Percentiles rank a stretch among this genome's conserved stretches.
Conservation (phyloP, 37 sponge, comb jelly and placozoan genomes). For the Corticium candelabrum region DNA sequence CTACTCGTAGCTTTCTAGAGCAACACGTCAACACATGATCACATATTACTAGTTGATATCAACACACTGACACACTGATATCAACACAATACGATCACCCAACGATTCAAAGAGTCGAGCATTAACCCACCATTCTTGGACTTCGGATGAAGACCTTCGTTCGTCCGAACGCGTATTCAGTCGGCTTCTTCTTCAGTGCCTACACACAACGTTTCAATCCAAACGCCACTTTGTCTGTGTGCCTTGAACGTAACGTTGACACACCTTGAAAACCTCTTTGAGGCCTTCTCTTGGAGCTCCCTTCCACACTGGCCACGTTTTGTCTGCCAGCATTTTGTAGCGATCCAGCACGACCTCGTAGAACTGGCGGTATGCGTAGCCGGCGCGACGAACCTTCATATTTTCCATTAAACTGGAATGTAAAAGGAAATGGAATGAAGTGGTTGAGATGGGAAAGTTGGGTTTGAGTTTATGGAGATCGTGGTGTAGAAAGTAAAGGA, state of each 20-base stretch:
- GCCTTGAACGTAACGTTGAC: not conserved
- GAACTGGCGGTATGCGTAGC: slow-evolving; percentile 43
- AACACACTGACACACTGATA: no score
- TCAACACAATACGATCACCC: no score
- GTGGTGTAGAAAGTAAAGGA: no score
- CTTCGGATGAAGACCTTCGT: slow-evolving; percentile 74
- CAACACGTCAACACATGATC: no score
- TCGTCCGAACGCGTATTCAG: slow-evolving; percentile 54
- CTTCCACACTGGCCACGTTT: slow-evolving; percentile 79
- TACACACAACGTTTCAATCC: slow-evolving; percentile 10
- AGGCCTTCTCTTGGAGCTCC: slow-evolving; percentile 49
- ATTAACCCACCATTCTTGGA: slow-evolving; percentile 59
- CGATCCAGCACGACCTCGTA: slow-evolving; percentile 23
- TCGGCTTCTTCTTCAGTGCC: slow-evolving; percentile 22
- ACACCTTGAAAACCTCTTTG: slow-evolving; percentile 53
- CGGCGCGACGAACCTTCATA: slow-evolving; percentile 44
- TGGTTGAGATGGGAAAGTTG: no score
- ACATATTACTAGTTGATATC: no score
- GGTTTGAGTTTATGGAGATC: no score
- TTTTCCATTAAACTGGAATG: slow-evolving; percentile 46
- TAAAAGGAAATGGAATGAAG: not conserved
- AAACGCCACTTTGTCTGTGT: no score
- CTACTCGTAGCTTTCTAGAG: no score
- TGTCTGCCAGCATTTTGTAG: slow-evolving; percentile 65
- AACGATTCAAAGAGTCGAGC: no score